Base-by-base conservation (phyloP, 2,797 vertebrate genomes). In the Mus minutoides region DNA sequence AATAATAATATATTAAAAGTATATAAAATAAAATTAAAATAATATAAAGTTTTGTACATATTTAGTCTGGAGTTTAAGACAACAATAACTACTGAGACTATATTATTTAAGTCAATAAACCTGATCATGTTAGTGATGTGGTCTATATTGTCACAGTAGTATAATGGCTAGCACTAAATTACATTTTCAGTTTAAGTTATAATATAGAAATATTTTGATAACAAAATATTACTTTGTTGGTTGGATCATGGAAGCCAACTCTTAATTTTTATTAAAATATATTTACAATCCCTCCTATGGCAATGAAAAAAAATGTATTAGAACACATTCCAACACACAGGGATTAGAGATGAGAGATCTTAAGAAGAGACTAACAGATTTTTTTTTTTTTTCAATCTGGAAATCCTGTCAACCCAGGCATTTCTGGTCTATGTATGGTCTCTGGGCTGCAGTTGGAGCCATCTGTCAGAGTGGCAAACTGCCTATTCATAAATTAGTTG, bases 401-500 rank as follows among this genome's bases (percentile, higher is more conserved):
- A 98, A 97, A 96, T 89, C 94, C 97, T 98, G 97, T 98, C 98
- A 98, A 96, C 97, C 97, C 97, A 62, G 92, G 94, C 97, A 94
- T 0, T 0, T 97, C 97, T 97, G 92, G 93, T 91, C 85, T 92
- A 83, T 95, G 46, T 13, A 10, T 64, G 54, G 97, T 97, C 97
- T 98, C 97, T 97, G 97, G 97, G 97, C 97, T 98, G 93, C 64
- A 94, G 96, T 97, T 78, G 82, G 77, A 98, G 97, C 98, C 98
- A 98, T 98, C 98, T 98, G 98, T 98, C 97, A 97, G 95, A 96
- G 97, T 98, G 98, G 98, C 62, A n/a, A 92, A 85, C 90, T 97
- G 98, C 95, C 96, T 97, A 96, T 96, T 98, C 97, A 94, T 97
- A 97, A 97, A 93, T 97, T 97, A 97, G 95, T 96, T 98, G 98